phyloP scores from a whole-genome alignment of 2,113 vertebrate genomes.

The Monarcha castaneiventris region DNA sequence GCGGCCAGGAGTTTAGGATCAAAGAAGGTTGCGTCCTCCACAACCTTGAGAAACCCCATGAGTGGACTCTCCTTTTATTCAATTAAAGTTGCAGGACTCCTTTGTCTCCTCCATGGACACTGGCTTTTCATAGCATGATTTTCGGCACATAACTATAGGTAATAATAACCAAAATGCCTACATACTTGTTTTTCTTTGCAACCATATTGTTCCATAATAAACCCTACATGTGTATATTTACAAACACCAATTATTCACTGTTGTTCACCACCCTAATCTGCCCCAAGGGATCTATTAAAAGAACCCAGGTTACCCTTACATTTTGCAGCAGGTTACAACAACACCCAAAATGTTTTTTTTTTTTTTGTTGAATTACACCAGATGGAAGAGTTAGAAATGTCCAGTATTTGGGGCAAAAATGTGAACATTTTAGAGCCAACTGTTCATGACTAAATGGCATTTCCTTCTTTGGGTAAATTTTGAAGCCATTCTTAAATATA shows the following conservation, averaged over 20 bases:
- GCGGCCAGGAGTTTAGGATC: accelerated
- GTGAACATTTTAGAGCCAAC: not conserved
- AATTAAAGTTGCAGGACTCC: not conserved
- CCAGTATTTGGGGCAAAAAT: not conserved
- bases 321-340: not conserved
- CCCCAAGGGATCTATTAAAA: not conserved
- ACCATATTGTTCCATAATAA: not conserved
- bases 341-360: not conserved
- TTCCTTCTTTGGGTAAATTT: not conserved
- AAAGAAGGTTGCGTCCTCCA: not conserved
- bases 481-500: not conserved
- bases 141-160: not conserved
- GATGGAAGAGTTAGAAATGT: not conserved
- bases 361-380: not conserved
- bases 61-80: not conserved
- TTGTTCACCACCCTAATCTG: not conserved
- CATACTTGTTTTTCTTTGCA: not conserved
- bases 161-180: not conserved
- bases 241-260: not conserved
- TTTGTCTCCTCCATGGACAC: not conserved
- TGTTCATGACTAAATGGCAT: not conserved
- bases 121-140: not conserved
- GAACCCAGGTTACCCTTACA: not conserved
- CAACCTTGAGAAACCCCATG: not conserved
- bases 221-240: not conserved